Base-by-base conservation (phyloP, 2,888 invertebrate species). In the Leptopterna dolabrata region DNA sequence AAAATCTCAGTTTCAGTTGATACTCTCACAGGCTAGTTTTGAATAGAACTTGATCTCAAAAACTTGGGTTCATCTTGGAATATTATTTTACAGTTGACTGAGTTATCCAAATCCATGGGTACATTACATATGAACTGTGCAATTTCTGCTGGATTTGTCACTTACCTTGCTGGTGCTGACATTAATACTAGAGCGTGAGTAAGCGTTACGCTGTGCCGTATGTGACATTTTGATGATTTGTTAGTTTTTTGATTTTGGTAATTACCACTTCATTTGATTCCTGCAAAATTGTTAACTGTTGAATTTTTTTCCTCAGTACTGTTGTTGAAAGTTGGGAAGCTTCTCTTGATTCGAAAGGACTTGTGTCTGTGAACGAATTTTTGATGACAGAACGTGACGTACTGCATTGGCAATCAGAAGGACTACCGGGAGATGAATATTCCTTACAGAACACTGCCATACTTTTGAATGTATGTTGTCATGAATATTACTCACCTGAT, bases 351-450 rank as follows among this genome's bases (percentile, higher is more conserved):
- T 90, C 92, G 0, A 89, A 90, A 1, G 90, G 91, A 0, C 90
- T 91, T 0, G 94, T 94, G 91, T 93, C 93, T 89, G 91, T 95
- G 76, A 92, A 93, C 81, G 92, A 92, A 76, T 95, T 95, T 90
- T 91, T 95, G 85, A 93, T 94, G 76, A 93, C 94, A 0, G 96
- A 97, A 92, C 93, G 95, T 88, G 96, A 97, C 90, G 95, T 96
- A 90, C 92, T 98, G 80, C 94, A 95, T 89, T 98, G 98, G 97
- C 95, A 96, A 91, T 94, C 95, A 0, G 96, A 97, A 91, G 97
- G 97, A 0, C 92, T 98, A 7, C 95, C 97, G 0, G 94, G 95
- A 0, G 97, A 97, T 91, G 94, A 94, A 87, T 93, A 96, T 13
- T 96, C 96, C 4, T 92, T 96, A 81, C 96, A 97, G 92, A 97